Evolutionary conservation across 2,113 vertebrate genomes (phyloP), one percentile per base, ranked within the genome.

Genomic region (Anseranas semipalmata): DNA sequence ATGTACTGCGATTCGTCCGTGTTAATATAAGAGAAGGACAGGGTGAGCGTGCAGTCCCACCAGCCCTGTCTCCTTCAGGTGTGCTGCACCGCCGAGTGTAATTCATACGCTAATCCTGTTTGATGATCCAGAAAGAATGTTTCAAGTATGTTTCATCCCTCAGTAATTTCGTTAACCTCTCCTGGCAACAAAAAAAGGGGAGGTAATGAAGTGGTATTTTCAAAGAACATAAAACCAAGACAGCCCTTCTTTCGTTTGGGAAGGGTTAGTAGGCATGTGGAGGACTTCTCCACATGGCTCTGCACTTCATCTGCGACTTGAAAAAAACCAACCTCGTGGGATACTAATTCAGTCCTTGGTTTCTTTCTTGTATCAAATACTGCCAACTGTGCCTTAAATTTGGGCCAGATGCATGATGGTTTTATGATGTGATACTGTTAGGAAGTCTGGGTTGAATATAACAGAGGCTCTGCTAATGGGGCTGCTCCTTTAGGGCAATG

Each of bases 361-460:
- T 98, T 98, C 96, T 97, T 97, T 96, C 94, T 97, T 91, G 63
- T 97, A 97, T 97, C 97, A 96, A 96, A 97, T 96, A 90, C 93
- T 74, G 63, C 97, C 97, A 98, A 96, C 95, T 95, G 96, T 96
- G 97, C 95, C 97, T 96, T 93, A 95, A 96, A 96, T 97, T 87
- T 95, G 96, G 96, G 95, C 97, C 97, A 98, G 95, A 93, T 96
- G 97, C 90, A 41, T 4, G 20, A 95, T 95, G 96, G 93, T 94
- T 98, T 98, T 97, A 96, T 96, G 97, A 97, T 93, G 96, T 97
- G 97, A 97, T 96, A 56, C 96, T 19, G 20, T 93, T 95, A 91
- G 93, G 97, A 96, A 97, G 94, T 93, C 96, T 97, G 96, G 92
- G 88, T 88, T 96, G 93, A 94, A 79, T 87, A 81, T 43, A 88